Percentiles rank a stretch among this genome's conserved stretches.
Evolutionary conservation across 1,140 invertebrate species (phyloP).

Genomic region (Archivesica marissinica): DNA sequence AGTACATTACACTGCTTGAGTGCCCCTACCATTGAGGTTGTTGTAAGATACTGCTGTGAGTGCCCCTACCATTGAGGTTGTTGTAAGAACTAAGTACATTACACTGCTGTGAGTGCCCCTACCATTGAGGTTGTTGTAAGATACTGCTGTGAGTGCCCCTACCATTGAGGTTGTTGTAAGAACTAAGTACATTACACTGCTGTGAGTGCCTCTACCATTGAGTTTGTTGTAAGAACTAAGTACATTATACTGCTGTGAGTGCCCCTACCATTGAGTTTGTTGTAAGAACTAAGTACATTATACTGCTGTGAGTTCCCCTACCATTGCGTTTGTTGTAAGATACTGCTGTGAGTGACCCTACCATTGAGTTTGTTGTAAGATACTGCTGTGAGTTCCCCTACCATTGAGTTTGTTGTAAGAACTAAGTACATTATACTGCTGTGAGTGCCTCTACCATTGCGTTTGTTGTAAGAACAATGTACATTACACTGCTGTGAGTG

Average conservation of each 20-base stretch:
- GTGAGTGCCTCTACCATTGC: too few relatives aligned
- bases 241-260: too few relatives aligned
- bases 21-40: too few relatives aligned
- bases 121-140: too few relatives aligned
- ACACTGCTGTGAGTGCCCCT: too few relatives aligned
- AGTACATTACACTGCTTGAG: neutral
- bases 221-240: neutral
- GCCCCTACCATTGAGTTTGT: too few relatives aligned
- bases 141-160: too few relatives aligned
- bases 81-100: too few relatives aligned
- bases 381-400: neutral
- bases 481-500: neutral
- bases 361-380: neutral
- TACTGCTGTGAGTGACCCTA: neutral
- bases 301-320: too few relatives aligned
- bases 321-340: neutral
- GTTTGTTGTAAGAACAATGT: neutral
- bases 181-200: too few relatives aligned
- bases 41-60: neutral
- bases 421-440: neutral
- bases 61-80: neutral
- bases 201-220: neutral
- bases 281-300: too few relatives aligned
- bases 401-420: too few relatives aligned
- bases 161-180: neutral